Percentiles rank a stretch among this genome's conserved stretches.
These are phyloP conservation scores for Lamprologus lemairii DNA, from an alignment of 2,113 vertebrate genomes.

Conservation along the genomic window DNA sequence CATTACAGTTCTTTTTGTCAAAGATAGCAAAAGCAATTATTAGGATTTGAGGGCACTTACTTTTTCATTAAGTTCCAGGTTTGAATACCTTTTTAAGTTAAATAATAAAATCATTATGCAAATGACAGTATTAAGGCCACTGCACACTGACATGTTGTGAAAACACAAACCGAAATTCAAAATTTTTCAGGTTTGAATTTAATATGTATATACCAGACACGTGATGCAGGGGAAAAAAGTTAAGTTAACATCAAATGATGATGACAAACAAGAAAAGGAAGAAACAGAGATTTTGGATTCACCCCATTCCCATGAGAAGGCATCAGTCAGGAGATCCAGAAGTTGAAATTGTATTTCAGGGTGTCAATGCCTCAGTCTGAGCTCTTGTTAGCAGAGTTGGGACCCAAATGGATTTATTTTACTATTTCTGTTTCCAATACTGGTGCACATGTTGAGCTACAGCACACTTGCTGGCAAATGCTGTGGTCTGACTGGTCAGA, in stretches of 20 bases:
- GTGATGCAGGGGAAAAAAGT: accelerated
- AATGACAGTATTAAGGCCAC: background rate
- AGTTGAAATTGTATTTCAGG: background rate
- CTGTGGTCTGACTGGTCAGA: background rate
- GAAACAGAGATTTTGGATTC: background rate
- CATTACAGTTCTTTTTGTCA: background rate
- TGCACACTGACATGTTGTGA: background rate
- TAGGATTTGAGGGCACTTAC: background rate
- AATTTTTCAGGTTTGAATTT: accelerated
- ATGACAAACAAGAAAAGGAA: background rate
- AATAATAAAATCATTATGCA: background rate
- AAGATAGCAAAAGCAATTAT: background rate
- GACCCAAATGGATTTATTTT: background rate
- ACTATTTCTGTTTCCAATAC: background rate
- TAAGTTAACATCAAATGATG: background rate
- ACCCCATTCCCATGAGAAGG: background rate
- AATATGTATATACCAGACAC: background rate
- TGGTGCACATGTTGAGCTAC: background rate
- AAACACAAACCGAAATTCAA: background rate
- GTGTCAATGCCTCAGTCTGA: background rate
- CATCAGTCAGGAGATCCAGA: background rate
- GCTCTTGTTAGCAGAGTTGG: background rate
- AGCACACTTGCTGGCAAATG: background rate
- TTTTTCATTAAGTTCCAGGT: background rate
- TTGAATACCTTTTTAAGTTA: background rate